Percentiles rank a stretch among this genome's conserved stretches.
Evolutionary conservation across 1,140 invertebrate genomes (phyloP).

Genomic region (Drosophila bipectinata): DNA sequence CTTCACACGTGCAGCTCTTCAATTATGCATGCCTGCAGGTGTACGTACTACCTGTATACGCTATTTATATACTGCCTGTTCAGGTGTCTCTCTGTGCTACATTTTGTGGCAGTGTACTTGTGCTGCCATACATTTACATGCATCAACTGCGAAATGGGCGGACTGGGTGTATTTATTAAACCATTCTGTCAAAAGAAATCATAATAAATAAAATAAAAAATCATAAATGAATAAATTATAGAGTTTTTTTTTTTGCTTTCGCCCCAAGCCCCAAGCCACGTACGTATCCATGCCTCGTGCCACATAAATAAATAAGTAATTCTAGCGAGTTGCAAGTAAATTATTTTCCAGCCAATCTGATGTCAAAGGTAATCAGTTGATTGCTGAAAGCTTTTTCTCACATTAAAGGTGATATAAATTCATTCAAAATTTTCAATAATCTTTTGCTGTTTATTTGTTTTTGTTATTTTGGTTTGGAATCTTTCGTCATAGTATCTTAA

Average conservation of each 20-base stretch:
- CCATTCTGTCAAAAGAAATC: slow-evolving; percentile 61
- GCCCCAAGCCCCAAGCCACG: slow-evolving; percentile 7
- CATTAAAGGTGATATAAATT: slow-evolving; percentile 8
- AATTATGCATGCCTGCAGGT: slow-evolving; percentile 61
- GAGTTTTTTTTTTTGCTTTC: slow-evolving; percentile 1
- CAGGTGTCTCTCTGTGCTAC: slow-evolving; percentile 5
- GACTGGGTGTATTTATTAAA: slow-evolving; percentile 39
- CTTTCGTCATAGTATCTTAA: slow-evolving; percentile 14
- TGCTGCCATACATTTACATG: slow-evolving; percentile 38
- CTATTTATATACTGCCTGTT: slow-evolving; percentile 10
- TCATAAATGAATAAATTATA: slow-evolving; percentile 56
- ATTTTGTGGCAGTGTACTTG: neutral
- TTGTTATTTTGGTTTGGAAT: slow-evolving; percentile 6
- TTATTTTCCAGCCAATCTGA: slow-evolving; percentile 38
- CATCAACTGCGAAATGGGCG: slow-evolving; percentile 19
- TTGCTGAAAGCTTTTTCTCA: slow-evolving; percentile 1
- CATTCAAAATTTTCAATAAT: neutral
- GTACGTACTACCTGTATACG: slow-evolving; percentile 3
- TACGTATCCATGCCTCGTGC: neutral
- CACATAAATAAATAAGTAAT: slow-evolving; percentile 48
- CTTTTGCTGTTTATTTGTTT: neutral
- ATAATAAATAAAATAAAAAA: slow-evolving; percentile 63
- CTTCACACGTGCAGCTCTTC: slow-evolving; percentile 63
- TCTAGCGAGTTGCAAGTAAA: slow-evolving; percentile 44
- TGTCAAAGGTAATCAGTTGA: slow-evolving; percentile 30